These are phyloP conservation scores for Saimiri boliviensis DNA, from an alignment of 2,113 vertebrate genomes.

Conservation along the genomic window DNA sequence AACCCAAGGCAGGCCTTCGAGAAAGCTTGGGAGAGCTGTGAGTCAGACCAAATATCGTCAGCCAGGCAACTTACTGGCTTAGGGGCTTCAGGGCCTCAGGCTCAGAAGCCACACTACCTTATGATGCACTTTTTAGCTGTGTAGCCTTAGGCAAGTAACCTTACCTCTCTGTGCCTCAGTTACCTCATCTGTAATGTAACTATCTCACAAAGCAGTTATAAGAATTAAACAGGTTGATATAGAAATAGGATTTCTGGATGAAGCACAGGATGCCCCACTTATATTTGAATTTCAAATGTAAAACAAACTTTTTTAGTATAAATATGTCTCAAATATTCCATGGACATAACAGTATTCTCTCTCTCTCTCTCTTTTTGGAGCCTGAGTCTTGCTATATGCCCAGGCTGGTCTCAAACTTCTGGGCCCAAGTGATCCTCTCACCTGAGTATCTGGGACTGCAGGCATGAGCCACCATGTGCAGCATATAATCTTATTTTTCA, in stretches of 20 bases:
- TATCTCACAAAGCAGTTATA: not conserved
- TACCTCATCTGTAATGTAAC: not conserved
- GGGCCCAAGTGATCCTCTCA: not conserved
- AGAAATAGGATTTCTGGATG: conserved; percentile 1
- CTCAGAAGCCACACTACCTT: not conserved
- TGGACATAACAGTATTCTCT: not conserved
- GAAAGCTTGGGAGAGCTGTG: not conserved
- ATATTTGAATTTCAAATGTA: conserved; percentile 18
- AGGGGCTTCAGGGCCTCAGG: not conserved
- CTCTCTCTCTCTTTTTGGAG: not conserved
- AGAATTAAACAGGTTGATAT: not conserved
- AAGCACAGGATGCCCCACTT: not conserved
- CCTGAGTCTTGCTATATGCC: not conserved
- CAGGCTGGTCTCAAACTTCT: not conserved
- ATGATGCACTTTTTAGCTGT: not conserved
- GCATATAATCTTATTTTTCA: not conserved
- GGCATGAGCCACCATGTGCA: not conserved
- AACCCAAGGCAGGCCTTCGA: not conserved
- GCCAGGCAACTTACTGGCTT: not conserved
- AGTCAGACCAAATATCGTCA: not conserved
- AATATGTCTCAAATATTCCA: not conserved
- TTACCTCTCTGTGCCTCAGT: not conserved
- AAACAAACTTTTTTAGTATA: not conserved
- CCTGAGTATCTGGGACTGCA: not conserved
- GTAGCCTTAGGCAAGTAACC: not conserved